phyloP scores from a whole-genome alignment of 1,140 invertebrate species.

The Rhopalosiphum padi region DNA sequence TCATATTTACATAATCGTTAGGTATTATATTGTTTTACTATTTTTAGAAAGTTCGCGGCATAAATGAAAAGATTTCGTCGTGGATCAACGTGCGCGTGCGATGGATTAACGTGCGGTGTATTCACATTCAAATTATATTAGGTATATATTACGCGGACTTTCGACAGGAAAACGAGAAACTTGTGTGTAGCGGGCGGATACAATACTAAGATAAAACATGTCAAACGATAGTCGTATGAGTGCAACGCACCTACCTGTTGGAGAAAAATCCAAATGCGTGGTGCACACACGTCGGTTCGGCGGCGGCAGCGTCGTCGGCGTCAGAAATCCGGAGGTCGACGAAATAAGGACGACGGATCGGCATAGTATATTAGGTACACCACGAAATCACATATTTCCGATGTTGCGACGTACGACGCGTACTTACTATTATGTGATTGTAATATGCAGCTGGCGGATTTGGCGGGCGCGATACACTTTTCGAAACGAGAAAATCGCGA shows the following conservation, averaged over 20 bases:
- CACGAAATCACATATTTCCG: not conserved
- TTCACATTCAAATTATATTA: no score
- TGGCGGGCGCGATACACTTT: not conserved
- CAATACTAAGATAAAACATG: not conserved
- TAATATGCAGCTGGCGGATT: not conserved
- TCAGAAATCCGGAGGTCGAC: not conserved
- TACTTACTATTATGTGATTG: not conserved
- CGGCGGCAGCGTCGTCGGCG: not conserved
- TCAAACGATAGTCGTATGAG: no score
- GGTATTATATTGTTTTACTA: not conserved
- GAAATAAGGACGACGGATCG: not conserved
- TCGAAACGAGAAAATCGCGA: not conserved
- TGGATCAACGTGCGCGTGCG: not conserved
- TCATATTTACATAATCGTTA: not conserved
- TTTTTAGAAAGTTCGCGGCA: not conserved
- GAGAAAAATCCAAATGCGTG: not conserved
- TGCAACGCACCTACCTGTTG: not conserved
- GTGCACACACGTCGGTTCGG: not conserved
- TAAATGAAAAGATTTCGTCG: not conserved
- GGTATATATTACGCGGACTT: not conserved
- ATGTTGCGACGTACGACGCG: not conserved
- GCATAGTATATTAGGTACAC: not conserved
- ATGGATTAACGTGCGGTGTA: not conserved
- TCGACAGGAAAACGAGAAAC: not conserved
- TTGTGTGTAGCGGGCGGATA: not conserved